Conservation (phyloP, 2,797 vertebrate species). For the Paguma larvata region DNA sequence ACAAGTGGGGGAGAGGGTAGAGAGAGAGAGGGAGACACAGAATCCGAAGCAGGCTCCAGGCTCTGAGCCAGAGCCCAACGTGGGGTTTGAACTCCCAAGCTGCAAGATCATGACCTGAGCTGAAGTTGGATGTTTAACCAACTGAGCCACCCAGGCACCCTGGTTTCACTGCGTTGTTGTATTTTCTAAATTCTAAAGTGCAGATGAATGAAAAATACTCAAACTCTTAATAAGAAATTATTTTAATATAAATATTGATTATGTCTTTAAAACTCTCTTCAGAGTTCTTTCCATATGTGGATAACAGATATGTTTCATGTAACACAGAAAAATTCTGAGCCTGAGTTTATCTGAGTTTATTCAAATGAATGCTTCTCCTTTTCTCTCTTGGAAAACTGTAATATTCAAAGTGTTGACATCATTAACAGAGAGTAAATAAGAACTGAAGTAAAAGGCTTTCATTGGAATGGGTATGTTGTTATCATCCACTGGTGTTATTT, state of each 20-base stretch:
- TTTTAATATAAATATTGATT: background rate
- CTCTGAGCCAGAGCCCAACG: too few species aligned
- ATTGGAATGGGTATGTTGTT: background rate
- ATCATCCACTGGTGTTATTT: background rate
- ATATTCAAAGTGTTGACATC: background rate
- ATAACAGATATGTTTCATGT: background rate
- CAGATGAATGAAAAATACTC: slow-evolving; percentile 35
- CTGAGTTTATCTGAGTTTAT: background rate
- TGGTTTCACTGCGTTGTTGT: background rate
- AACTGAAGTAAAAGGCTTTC: background rate
- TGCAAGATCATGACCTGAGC: too few species aligned
- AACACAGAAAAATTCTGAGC: background rate
- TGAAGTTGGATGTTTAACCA: too few species aligned
- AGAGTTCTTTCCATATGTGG: background rate
- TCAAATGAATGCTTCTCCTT: background rate
- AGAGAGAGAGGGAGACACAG: too few species aligned
- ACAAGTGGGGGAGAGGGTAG: too few species aligned
- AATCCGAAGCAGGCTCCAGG: too few species aligned
- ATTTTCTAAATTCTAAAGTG: slow-evolving; percentile 31
- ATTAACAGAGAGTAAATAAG: background rate
- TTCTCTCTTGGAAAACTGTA: background rate
- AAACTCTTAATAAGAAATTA: slow-evolving; percentile 36
- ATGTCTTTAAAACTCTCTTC: slow-evolving; percentile 19
- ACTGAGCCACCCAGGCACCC: too few species aligned
- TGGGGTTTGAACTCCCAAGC: too few species aligned